A percentile compares a stretch with the other conserved stretches of the same genome.
Evolutionary conservation across 2,888 invertebrate species (phyloP).

Genomic region (Ectemnius lituratus): DNA sequence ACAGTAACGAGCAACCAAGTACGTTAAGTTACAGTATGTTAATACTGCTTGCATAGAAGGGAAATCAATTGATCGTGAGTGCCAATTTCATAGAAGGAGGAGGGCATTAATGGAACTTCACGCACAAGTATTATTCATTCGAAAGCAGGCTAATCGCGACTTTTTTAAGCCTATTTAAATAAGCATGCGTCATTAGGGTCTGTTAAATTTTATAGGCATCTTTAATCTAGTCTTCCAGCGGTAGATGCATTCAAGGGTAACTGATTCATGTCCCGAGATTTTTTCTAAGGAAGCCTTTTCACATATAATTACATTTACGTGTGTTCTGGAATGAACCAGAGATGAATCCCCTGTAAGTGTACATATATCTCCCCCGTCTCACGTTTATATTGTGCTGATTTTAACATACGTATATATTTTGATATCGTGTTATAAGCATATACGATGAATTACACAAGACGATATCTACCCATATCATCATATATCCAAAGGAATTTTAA

Average conservation of each 20-base stretch:
- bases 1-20: no score
- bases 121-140: constrained; percentile 57
- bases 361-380: constrained; percentile 45
- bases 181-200: constrained; percentile 47
- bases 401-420: constrained; percentile 34
- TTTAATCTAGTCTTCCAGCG: constrained; percentile 73
- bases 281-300: constrained; percentile 22
- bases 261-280: constrained; percentile 20
- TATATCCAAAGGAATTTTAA: constrained; percentile 37
- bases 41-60: neutral
- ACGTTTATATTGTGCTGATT: constrained; percentile 27
- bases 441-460: constrained; percentile 44
- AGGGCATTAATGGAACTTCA: constrained; percentile 55
- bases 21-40: neutral
- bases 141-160: constrained; percentile 39
- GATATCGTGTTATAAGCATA: constrained; percentile 40
- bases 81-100: constrained; percentile 31
- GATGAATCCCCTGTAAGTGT: constrained; percentile 38
- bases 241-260: constrained; percentile 51
- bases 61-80: constrained; percentile 21
- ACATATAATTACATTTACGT: constrained; percentile 21
- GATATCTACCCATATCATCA: constrained; percentile 33
- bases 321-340: constrained; percentile 40
- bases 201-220: constrained; percentile 62
- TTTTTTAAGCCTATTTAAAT: constrained; percentile 43